Base-by-base conservation (phyloP, 2,888 invertebrate genomes). In the Cecidostiba fungosa region DNA sequence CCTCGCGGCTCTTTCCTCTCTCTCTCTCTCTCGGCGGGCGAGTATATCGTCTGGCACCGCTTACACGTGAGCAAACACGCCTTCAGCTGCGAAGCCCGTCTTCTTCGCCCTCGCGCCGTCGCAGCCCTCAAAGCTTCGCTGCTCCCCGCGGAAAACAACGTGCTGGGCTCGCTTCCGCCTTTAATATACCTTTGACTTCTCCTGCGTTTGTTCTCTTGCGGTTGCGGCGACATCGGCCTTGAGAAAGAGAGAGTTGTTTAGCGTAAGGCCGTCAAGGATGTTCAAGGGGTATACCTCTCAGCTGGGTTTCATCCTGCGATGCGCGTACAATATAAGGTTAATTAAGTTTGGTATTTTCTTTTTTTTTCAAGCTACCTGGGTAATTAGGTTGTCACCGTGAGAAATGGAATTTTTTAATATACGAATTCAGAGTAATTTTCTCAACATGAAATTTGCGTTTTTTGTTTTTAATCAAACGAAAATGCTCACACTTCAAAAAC, bases 11-110 rank as follows among this genome's bases (percentile, higher is more conserved):
- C 29, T 43, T 70, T 23, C n/a, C n/a, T n/a, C n/a, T n/a, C n/a
- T n/a, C n/a, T n/a, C n/a, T n/a, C n/a, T 29, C 66, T 19, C 74
- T 80, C 70, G 78, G 66, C 87, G 85, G 66, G 77, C 85, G 82
- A 84, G 87, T 87, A 85, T 76, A 50, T n/a, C n/a, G 62, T 66
- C 70, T 74, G 39, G 78, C 32, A 50, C 36, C 50, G 78, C 73
- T 86, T 77, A 86, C 77, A 70, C 86, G 78, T 74, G 84, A 86
- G 72, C 84, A 86, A 86, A 86, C 84, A 86, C 84, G 82, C 26
- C 72, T 74, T 74, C 26, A 12, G 66, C 81, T 47, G 47, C n/a
- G 26, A 62, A 10, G 26, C 62, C 62, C 39, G 54, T 19, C 43
- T 36, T 29, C 66, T 12, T 26, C 66, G 14, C 26, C 66, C 29